These are phyloP conservation scores for Acropternis orthonyx DNA, from an alignment of 2,797 vertebrate genomes.

Conservation along the genomic window DNA sequence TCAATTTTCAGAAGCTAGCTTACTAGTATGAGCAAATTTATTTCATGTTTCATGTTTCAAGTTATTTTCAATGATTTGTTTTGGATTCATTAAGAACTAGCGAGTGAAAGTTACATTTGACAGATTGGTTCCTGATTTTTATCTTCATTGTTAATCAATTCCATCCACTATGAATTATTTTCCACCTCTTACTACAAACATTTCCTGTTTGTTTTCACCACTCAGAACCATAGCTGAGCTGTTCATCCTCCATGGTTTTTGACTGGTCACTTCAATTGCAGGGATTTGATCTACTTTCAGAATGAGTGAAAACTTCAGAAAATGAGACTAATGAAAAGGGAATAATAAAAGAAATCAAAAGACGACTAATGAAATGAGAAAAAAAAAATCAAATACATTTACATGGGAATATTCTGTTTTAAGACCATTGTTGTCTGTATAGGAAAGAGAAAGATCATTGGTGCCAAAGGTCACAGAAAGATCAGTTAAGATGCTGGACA, in stretches of 20 bases:
- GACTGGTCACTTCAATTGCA: not conserved
- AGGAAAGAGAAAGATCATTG: not conserved
- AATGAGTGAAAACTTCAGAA: not conserved
- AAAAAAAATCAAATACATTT: not conserved
- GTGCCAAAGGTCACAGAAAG: not conserved
- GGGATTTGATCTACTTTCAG: not conserved
- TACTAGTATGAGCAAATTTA: not conserved
- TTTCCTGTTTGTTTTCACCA: not conserved
- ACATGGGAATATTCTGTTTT: not conserved
- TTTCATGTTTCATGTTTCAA: not conserved
- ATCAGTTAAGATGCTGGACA: not conserved
- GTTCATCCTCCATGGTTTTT: not conserved
- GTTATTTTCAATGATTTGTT: not conserved
- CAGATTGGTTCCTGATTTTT: not conserved
- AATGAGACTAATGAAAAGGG: not conserved
- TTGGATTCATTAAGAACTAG: not conserved
- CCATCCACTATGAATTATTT: not conserved
- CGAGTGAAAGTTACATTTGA: not conserved
- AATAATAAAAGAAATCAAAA: not conserved
- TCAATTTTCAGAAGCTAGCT: not conserved
- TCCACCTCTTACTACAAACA: not conserved
- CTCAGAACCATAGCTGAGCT: not conserved
- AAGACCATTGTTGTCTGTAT: not conserved
- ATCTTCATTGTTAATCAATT: not conserved
- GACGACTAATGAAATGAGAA: not conserved